A percentile compares a stretch with the other conserved stretches of the same genome.
Evolutionary conservation across 1,140 invertebrate species (phyloP).

Genomic region (Lucilia cuprina): DNA sequence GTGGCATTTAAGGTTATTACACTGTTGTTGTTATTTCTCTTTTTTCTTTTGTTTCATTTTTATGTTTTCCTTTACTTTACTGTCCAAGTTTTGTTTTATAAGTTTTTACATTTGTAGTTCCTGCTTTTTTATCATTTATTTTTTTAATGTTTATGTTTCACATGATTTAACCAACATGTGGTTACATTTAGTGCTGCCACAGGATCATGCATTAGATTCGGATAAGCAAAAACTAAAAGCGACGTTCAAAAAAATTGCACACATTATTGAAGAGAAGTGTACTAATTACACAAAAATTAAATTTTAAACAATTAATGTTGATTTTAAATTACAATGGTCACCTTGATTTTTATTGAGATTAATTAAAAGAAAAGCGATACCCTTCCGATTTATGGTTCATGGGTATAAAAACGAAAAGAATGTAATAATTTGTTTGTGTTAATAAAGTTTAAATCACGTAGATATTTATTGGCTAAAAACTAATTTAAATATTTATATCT

Average conservation of each 20-base stretch:
- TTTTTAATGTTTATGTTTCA: slow-evolving; percentile 15
- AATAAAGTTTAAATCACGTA: too few relatives aligned
- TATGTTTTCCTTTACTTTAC: neutral
- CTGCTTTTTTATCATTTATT: neutral
- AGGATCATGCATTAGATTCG: slow-evolving; percentile 13
- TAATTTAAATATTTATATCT: too few relatives aligned
- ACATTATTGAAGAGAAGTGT: neutral
- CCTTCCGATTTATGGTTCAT: too few relatives aligned
- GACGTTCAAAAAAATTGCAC: neutral
- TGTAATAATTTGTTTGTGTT: too few relatives aligned
- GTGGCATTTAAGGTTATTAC: slow-evolving; percentile 33
- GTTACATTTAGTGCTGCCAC: slow-evolving; percentile 19
- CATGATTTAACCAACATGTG: slow-evolving; percentile 26
- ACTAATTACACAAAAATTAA: neutral
- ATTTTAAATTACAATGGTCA: too few relatives aligned
- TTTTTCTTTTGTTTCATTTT: neutral
- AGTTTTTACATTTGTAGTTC: neutral
- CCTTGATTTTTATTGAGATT: too few relatives aligned
- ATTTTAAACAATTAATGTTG: too few relatives aligned
- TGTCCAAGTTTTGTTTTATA: neutral
- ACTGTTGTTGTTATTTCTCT: slow-evolving; percentile 15
- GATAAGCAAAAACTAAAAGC: neutral
- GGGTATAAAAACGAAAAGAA: too few relatives aligned
- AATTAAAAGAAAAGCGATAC: too few relatives aligned
- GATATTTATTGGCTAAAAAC: too few relatives aligned